Evolutionary conservation across 37 sponge, comb jelly and placozoan species (phyloP).

Genomic region (Trichoplax adhaerens): DNA sequence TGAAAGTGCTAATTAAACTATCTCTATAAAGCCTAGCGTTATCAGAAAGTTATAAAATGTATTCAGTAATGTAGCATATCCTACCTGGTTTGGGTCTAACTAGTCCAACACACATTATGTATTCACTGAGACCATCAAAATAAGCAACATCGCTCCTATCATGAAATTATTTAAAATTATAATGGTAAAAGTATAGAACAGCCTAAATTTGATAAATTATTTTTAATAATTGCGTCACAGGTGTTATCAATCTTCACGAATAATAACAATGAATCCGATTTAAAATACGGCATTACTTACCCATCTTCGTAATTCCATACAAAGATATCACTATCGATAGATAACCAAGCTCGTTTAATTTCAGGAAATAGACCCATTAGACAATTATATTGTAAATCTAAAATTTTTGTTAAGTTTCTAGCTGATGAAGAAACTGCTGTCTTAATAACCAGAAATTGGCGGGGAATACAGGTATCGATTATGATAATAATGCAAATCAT

Average conservation of each 20-base stretch:
- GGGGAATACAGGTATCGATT: too few relatives aligned
- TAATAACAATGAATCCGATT: background rate
- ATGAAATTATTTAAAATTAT: background rate
- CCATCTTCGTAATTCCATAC: constrained; percentile 90
- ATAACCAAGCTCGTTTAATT: constrained; percentile 79
- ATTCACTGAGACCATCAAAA: constrained; percentile 89
- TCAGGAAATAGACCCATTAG: constrained; percentile 80
- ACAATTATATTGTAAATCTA: constrained; percentile 91
- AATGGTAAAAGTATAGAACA: background rate
- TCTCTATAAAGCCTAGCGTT: too few relatives aligned
- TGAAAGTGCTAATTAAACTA: background rate
- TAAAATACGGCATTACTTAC: constrained; percentile 12
- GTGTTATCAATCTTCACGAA: background rate
- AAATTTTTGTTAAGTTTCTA: too few relatives aligned
- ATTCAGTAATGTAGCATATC: too few relatives aligned
- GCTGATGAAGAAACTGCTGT: too few relatives aligned
- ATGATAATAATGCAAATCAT: background rate
- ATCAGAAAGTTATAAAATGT: too few relatives aligned
- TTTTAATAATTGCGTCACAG: background rate
- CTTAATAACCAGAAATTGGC: too few relatives aligned
- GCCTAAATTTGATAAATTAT: background rate
- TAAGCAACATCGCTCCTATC: constrained; percentile 64
- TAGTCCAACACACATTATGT: constrained; percentile 71
- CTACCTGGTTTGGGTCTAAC: constrained; percentile 42
- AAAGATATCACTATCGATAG: constrained; percentile 83